Evolutionary conservation across 2,113 vertebrate species (phyloP).

Genomic region (Coptodon bakossiorum): DNA sequence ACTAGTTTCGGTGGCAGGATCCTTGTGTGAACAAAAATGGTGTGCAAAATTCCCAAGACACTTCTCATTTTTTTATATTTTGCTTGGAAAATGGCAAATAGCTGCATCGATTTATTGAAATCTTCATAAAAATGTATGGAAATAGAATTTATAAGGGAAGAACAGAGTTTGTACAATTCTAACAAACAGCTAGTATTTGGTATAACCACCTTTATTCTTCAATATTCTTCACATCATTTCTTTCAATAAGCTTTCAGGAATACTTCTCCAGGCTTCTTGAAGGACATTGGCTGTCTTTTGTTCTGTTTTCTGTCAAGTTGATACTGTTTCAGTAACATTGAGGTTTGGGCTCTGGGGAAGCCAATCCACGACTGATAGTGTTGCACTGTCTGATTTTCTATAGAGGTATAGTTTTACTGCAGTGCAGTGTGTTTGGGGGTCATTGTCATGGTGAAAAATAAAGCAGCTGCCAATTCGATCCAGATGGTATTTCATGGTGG

Average conservation of each 20-base stretch:
- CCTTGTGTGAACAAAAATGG: background rate
- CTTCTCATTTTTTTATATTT: background rate
- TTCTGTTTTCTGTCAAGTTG: background rate
- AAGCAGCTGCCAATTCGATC: background rate
- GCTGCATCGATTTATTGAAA: background rate
- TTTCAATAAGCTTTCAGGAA: background rate
- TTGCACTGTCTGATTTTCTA: background rate
- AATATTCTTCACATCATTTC: background rate
- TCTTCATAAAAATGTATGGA: background rate
- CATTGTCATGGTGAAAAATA: background rate
- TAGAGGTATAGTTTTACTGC: background rate
- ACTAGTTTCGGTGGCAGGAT: background rate
- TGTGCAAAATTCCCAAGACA: background rate
- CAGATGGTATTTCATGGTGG: background rate
- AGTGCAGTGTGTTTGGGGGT: background rate
- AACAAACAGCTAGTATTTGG: background rate
- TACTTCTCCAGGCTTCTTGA: background rate
- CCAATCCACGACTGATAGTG: background rate
- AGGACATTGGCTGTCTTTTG: background rate
- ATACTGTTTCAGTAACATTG: background rate
- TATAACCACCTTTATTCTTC: background rate
- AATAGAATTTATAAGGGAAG: background rate
- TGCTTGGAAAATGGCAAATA: background rate
- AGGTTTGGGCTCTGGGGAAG: background rate
- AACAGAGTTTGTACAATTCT: background rate